These are phyloP conservation scores for Drosophila lacicola DNA, from an alignment of 2,888 invertebrate genomes.

Conservation along the genomic window DNA sequence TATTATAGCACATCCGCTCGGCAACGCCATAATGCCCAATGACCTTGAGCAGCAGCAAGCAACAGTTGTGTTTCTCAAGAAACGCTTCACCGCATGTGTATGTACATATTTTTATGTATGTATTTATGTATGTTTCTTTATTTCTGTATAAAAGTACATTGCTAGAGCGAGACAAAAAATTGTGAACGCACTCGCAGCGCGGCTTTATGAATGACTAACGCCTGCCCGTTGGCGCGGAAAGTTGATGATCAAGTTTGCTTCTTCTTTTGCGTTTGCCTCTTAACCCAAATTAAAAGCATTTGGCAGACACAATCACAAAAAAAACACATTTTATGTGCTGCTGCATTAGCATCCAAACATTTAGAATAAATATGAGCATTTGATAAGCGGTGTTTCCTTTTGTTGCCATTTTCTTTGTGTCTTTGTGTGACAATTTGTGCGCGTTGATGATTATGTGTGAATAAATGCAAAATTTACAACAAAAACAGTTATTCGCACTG, in stretches of 20 bases:
- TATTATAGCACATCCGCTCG: conserved; percentile 40
- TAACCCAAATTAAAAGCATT: conserved; percentile 63
- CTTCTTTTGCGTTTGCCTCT: conserved; percentile 29
- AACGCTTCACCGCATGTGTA: conserved; percentile 42
- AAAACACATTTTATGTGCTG: conserved; percentile 9
- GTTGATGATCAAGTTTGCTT: conserved; percentile 19
- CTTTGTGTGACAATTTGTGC: conserved; percentile 42
- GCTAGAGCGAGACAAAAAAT: conserved; percentile 1
- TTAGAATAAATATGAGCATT: conserved; percentile 29
- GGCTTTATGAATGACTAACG: conserved; percentile 42
- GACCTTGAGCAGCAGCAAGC: conserved; percentile 43
- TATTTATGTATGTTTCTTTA: not conserved
- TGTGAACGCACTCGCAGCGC: conserved; percentile 10
- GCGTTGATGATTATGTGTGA: conserved; percentile 51
- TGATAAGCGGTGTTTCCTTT: conserved; percentile 20
- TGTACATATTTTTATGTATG: conserved; percentile 3
- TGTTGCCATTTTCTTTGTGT: conserved; percentile 9
- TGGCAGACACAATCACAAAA: conserved; percentile 7
- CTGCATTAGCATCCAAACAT: conserved; percentile 33
- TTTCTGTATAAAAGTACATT: not conserved
- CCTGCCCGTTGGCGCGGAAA: conserved; percentile 38
- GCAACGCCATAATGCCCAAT: conserved; percentile 25
- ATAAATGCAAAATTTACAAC: conserved; percentile 54
- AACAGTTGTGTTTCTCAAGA: conserved; percentile 20
- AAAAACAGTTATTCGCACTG: conserved; percentile 32